Conservation (phyloP, 2,113 vertebrate genomes). For the Phodopus roborovskii region DNA sequence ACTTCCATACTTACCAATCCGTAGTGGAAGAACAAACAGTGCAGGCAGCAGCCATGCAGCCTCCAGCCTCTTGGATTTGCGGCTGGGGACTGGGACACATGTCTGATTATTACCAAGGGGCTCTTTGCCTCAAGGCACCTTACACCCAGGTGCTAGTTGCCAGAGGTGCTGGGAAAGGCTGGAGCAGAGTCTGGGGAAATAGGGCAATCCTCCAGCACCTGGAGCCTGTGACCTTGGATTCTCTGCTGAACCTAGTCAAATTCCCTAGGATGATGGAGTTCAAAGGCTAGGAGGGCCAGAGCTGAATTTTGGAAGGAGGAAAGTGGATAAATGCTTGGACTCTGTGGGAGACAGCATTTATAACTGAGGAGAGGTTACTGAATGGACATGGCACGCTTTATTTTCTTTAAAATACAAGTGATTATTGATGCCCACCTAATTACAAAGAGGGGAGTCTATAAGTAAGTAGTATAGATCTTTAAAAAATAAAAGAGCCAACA, state of each 20-base stretch:
- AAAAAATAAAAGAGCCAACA: background rate
- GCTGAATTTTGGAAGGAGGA: background rate
- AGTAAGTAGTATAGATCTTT: background rate
- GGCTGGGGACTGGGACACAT: background rate
- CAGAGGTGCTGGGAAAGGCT: background rate
- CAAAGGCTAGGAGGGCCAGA: background rate
- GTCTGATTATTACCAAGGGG: background rate
- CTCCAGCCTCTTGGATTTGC: slow-evolving; percentile 40
- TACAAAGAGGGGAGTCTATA: background rate
- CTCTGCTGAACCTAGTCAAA: background rate
- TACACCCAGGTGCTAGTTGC: background rate
- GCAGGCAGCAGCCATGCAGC: background rate
- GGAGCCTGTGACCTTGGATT: background rate
- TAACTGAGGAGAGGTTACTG: background rate
- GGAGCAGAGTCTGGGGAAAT: background rate
- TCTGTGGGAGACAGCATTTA: background rate
- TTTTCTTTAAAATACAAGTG: background rate
- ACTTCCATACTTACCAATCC: slow-evolving; percentile 62
- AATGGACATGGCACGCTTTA: background rate
- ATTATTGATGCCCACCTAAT: background rate
- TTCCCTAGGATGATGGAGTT: background rate
- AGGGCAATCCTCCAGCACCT: background rate
- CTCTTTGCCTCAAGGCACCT: background rate
- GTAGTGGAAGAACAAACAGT: slow-evolving; percentile 69
- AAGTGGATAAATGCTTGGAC: background rate